These are phyloP conservation scores for Lepeophtheirus salmonis DNA, from an alignment of 1,140 invertebrate species.

Conservation along the genomic window DNA sequence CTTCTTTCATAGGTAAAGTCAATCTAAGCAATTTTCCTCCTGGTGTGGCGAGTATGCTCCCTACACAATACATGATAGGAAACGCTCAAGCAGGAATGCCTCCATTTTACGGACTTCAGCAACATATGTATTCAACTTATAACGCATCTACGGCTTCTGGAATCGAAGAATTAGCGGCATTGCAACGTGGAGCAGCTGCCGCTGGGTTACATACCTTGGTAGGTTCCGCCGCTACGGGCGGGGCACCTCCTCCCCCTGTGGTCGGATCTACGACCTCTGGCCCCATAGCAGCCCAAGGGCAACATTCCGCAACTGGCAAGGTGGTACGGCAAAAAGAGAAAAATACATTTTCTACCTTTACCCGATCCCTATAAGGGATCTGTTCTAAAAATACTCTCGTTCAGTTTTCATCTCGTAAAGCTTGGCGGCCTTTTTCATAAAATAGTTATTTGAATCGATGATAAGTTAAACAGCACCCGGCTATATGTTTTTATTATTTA, in stretches of 20 bases:
- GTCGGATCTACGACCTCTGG: background rate
- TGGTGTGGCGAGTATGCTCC: constrained; percentile 12
- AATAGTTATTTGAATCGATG: too few relatives aligned
- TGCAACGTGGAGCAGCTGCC: constrained; percentile 5
- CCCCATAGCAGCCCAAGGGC: background rate
- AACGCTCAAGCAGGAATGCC: background rate
- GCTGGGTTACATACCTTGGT: constrained; percentile 13
- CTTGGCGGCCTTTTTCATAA: too few relatives aligned
- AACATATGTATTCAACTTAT: background rate
- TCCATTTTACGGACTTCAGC: constrained; percentile 2
- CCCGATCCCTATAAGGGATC: too few relatives aligned
- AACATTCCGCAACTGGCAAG: background rate
- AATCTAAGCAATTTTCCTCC: constrained; percentile 11
- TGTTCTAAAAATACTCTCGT: too few relatives aligned
- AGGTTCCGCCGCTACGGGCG: background rate
- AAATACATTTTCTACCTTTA: too few relatives aligned
- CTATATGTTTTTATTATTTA: too few relatives aligned
- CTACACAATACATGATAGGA: constrained; percentile 11
- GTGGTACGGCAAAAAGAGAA: background rate
- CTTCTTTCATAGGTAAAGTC: background rate
- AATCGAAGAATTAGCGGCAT: constrained; percentile 11
- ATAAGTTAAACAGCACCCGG: too few relatives aligned
- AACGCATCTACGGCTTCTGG: background rate
- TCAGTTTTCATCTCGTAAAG: too few relatives aligned
- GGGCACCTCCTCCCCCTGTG: background rate